Percentiles rank a stretch among this genome's conserved stretches.
These are phyloP conservation scores for Oncorhynchus kisutch DNA, from an alignment of 2,113 vertebrate species.

Conservation along the genomic window DNA sequence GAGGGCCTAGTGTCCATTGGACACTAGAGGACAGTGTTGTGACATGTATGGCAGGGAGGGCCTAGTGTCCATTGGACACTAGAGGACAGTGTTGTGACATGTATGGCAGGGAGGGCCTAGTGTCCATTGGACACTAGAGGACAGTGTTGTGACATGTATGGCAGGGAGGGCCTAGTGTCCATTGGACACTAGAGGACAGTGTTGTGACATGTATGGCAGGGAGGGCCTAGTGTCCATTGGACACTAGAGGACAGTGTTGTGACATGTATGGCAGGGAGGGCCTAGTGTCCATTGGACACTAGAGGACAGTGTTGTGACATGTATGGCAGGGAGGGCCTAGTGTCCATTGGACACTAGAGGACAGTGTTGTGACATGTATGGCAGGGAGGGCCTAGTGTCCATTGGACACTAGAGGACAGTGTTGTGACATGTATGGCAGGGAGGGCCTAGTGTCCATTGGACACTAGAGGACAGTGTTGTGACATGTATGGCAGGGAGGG, in stretches of 20 bases:
- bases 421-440: background rate
- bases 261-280: background rate
- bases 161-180: background rate
- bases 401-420: conserved; percentile 2
- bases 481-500: background rate
- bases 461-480: conserved; percentile 1
- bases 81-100: background rate
- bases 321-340: background rate
- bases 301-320: background rate
- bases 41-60: background rate
- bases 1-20: background rate
- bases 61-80: conserved; percentile 2
- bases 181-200: conserved; percentile 2
- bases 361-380: background rate
- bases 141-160: background rate
- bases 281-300: conserved; percentile 2
- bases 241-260: conserved; percentile 1
- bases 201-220: background rate
- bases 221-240: background rate
- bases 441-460: background rate
- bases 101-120: background rate
- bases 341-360: conserved; percentile 2
- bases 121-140: conserved; percentile 2
- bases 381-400: background rate
- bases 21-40: conserved; percentile 1